Percentiles rank a stretch among this genome's conserved stretches.
These are phyloP conservation scores for Branchinecta sandiegonensis DNA, from an alignment of 2,888 invertebrate species.

Conservation along the genomic window DNA sequence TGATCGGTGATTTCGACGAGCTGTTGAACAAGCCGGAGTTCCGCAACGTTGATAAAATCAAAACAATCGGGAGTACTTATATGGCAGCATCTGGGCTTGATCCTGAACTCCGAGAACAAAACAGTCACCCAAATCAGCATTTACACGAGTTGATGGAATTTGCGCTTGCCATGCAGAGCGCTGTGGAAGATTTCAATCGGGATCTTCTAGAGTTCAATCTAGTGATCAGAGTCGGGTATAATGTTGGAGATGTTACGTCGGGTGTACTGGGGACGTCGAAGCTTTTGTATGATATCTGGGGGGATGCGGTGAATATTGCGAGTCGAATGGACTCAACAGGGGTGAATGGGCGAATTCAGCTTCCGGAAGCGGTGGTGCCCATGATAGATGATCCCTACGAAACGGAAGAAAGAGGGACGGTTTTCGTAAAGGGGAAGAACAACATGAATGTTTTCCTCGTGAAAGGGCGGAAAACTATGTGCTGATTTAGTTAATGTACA, in stretches of 20 bases:
- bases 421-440: conserved; percentile 93
- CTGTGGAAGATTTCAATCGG: conserved; percentile 70
- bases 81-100: conserved; percentile 96
- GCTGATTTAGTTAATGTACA: too few species aligned
- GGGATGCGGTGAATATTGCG: conserved; percentile 93
- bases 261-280: conserved; percentile 71
- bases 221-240: conserved; percentile 67
- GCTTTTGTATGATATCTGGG: conserved; percentile 95
- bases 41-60: conserved; percentile 86
- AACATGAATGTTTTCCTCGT: conserved; percentile 77
- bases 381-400: conserved; percentile 58
- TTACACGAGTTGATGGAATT: conserved; percentile 82
- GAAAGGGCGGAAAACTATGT: conserved; percentile 27
- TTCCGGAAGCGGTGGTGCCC: conserved; percentile 57
- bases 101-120: conserved; percentile 53
- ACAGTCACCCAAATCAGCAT: conserved; percentile 56
- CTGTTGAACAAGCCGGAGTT: conserved; percentile 65
- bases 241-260: conserved; percentile 89
- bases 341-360: conserved; percentile 65
- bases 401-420: conserved; percentile 80
- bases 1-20: conserved; percentile 92
- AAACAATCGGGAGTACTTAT: conserved; percentile 90
- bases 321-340: conserved; percentile 96
- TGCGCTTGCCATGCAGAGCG: conserved; percentile 74
- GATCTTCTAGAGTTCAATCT: conserved; percentile 80